These are phyloP conservation scores for Discoglossus pictus DNA, from an alignment of 2,797 vertebrate species.

Conservation along the genomic window DNA sequence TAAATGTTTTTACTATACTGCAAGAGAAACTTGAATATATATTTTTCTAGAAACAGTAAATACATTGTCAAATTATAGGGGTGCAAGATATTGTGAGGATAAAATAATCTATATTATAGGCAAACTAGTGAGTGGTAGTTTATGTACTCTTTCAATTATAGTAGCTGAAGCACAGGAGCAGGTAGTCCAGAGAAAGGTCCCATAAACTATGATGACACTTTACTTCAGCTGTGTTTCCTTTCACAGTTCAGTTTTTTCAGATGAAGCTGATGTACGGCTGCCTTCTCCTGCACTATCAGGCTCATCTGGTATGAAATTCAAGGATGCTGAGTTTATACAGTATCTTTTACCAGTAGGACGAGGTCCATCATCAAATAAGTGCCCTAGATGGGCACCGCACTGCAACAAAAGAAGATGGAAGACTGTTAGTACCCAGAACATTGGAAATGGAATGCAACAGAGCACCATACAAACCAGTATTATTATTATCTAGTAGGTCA, in stretches of 20 bases:
- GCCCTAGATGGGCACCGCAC: conserved; percentile 95
- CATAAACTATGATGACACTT: conserved; percentile 57
- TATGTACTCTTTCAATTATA: not conserved
- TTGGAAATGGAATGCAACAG: no score
- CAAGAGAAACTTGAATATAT: no score
- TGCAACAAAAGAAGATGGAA: conserved; percentile 63
- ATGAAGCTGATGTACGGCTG: conserved; percentile 49
- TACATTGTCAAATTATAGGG: no score
- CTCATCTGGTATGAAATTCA: conserved; percentile 78
- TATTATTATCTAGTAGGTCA: no score
- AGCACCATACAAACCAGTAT: conserved; percentile 3
- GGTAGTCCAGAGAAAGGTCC: conserved; percentile 56
- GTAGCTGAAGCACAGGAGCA: conserved; percentile 54
- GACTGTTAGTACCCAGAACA: not conserved
- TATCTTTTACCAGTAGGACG: conserved; percentile 91
- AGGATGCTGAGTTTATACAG: conserved; percentile 93
- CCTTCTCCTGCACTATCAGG: conserved; percentile 49
- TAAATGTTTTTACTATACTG: no score
- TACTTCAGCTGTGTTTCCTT: conserved; percentile 16
- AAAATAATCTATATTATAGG: not conserved
- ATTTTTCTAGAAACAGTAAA: no score
- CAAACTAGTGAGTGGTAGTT: conserved; percentile 1
- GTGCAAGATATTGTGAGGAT: no score
- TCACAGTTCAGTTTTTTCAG: conserved; percentile 76
- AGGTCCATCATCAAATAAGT: conserved; percentile 95